Evolutionary conservation across 2,113 vertebrate species (phyloP), one percentile per base, ranked within the genome.

Genomic region (Bubalus kerabau): DNA sequence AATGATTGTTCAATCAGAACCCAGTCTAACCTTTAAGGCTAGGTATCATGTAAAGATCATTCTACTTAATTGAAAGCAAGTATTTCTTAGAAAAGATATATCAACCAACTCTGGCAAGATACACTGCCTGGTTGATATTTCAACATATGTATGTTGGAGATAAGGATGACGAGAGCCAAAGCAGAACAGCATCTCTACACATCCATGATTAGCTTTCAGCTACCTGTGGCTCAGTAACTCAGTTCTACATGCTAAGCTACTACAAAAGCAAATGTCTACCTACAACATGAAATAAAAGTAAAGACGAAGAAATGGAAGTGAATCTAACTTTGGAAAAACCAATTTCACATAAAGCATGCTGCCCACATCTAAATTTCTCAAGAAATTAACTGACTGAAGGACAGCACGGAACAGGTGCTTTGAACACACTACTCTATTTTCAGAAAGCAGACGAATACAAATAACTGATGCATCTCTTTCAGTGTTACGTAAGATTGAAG

Each of bases 1-100:
- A 92, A 71, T n/a, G 62, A 90, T 62, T 94, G 71, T 90, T 83
- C 76, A 48, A 91, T 93, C 21, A 96, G 60, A 93, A 96, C 40
- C n/a, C n/a, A 76, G 24, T 57, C 19, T 48, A 94, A 95, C 5
- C 46, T 87, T 87, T 86, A 89, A 94, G 52, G 46, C n/a, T 82
- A 74, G 17, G 54, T n/a, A 83, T 8, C n/a, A 90, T 15, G 36
- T 76, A 64, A 92, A 36, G 48, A 92, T 87, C 36, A 62, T 46
- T 83, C 48, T 62, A n/a, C 54, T 82, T 59, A 48, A 13, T 26
- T 52, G 62, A 96, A 90, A 83, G 14, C 36, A 90, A 32, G 60
- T 43, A 92, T 36, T 76, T 57, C 46, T 86, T 82, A 60, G 23
- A 24, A 71, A 5, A 88, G 28, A 87, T 2, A 67, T 5, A 96